phyloP scores from a whole-genome alignment of 1,140 invertebrate species.

The Halotydeus destructor region DNA sequence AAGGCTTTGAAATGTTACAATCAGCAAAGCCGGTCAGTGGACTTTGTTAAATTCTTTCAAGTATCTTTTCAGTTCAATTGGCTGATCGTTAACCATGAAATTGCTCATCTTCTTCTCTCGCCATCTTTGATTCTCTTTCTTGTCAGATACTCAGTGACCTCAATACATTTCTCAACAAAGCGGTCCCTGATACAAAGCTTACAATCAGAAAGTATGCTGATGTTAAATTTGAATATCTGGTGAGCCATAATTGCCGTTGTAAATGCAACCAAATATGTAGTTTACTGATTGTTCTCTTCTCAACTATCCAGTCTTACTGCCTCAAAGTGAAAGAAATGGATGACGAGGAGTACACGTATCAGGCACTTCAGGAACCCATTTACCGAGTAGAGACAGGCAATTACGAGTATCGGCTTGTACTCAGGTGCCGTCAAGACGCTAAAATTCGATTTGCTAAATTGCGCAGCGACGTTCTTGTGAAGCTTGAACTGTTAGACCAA shows the following conservation, averaged over 20 bases:
- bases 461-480: slow-evolving; percentile 81
- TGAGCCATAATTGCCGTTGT: too few relatives aligned
- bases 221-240: slow-evolving; percentile 89
- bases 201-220: slow-evolving; percentile 95
- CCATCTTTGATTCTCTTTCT: too few relatives aligned
- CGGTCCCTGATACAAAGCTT: slow-evolving; percentile 88
- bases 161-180: slow-evolving; percentile 87
- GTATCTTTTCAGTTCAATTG: not conserved
- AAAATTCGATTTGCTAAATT: slow-evolving; percentile 70
- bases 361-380: slow-evolving; percentile 75
- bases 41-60: not conserved
- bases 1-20: slow-evolving; percentile 72
- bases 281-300: too few relatives aligned
- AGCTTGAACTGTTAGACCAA: slow-evolving; percentile 86
- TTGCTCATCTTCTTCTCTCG: not conserved
- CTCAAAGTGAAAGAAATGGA: slow-evolving; percentile 88
- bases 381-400: slow-evolving; percentile 96
- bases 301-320: slow-evolving; percentile 58
- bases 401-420: slow-evolving; percentile 83
- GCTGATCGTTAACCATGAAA: not conserved
- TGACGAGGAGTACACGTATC: slow-evolving; percentile 85
- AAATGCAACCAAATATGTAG: not conserved
- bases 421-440: slow-evolving; percentile 86
- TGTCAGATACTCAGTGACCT: slow-evolving; percentile 66
- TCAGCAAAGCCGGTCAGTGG: slow-evolving; percentile 59